These are phyloP conservation scores for Conus canariensis DNA, from an alignment of 2,888 invertebrate species.

Conservation along the genomic window DNA sequence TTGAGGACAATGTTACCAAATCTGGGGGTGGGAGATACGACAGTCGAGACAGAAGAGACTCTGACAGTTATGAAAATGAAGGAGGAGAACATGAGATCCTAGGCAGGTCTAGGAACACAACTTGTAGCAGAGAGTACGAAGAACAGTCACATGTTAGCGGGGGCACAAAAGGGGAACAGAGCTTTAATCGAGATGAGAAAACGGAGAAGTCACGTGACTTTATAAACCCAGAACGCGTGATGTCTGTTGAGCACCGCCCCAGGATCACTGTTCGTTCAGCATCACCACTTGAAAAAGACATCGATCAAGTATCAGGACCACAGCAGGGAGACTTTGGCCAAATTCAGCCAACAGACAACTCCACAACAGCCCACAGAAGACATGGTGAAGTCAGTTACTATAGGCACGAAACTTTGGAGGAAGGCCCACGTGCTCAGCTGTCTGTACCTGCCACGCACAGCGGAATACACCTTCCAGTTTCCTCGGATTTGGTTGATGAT, in stretches of 20 bases:
- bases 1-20: not conserved
- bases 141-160: not conserved
- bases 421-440: slow-evolving; percentile 7
- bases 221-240: not conserved
- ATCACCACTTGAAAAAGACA: not conserved
- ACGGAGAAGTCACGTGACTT: not conserved
- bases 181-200: not conserved
- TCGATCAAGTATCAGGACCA: not conserved
- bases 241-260: not conserved
- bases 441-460: not conserved
- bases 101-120: not conserved
- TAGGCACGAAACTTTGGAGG: slow-evolving; percentile 34
- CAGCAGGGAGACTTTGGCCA: too few species aligned
- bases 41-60: not conserved
- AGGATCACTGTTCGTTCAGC: not conserved
- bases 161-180: not conserved
- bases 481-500: not conserved
- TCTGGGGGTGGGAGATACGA: not conserved
- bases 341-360: too few species aligned
- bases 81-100: not conserved
- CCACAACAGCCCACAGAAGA: not conserved
- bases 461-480: not conserved
- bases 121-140: not conserved
- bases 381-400: slow-evolving; percentile 45
- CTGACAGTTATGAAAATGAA: not conserved